Evolutionary conservation across 2,113 vertebrate species (phyloP).

Genomic region (Vidua macroura): DNA sequence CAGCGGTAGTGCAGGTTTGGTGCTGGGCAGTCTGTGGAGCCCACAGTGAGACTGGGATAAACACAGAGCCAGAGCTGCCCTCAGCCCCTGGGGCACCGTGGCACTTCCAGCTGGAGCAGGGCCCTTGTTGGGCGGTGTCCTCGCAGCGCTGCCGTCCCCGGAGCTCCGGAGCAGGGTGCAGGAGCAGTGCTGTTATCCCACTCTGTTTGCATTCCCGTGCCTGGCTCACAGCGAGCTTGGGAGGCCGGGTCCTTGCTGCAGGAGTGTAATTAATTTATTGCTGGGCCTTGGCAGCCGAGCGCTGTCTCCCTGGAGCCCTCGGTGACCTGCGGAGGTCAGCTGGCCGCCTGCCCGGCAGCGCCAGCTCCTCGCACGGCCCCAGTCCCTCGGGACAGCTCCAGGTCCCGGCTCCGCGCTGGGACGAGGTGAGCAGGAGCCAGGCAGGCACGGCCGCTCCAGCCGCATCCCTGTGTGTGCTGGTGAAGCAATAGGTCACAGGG

Average conservation of each 20-base stretch:
- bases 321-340: conserved; percentile 31
- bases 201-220: conserved; percentile 3
- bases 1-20: neutral
- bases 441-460: neutral
- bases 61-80: neutral
- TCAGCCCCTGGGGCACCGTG: neutral
- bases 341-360: neutral
- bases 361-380: neutral
- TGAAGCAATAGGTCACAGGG: conserved; percentile 37
- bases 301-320: neutral
- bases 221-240: neutral
- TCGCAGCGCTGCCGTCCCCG: neutral
- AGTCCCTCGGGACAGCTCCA: conserved; percentile 40
- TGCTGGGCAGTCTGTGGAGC: neutral
- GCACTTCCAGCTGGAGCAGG: neutral
- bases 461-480: neutral
- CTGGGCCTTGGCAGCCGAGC: conserved; percentile 27
- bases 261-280: conserved; percentile 17
- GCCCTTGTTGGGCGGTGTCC: neutral
- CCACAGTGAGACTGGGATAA: neutral
- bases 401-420: neutral
- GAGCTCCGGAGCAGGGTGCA: neutral
- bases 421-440: conserved; percentile 29
- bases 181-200: neutral
- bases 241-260: conserved; percentile 26